Percentiles rank a stretch among this genome's conserved stretches.
Conservation (phyloP, 2,797 vertebrate species). For the Columba guinea region DNA sequence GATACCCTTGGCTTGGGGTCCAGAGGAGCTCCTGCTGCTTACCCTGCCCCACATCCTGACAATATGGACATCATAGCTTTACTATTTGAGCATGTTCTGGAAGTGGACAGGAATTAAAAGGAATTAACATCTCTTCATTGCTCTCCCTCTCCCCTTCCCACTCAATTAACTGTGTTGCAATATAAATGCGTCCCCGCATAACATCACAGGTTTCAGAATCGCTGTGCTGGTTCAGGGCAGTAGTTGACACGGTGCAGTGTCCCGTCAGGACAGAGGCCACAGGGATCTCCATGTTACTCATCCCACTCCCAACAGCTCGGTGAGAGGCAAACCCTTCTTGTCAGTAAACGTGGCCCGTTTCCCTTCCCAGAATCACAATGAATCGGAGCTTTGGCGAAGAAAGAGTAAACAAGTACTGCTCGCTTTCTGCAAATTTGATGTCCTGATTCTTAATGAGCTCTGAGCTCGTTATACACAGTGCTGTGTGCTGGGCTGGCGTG, state of each 20-base stretch:
- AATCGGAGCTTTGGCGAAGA: background rate
- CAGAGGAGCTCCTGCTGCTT: background rate
- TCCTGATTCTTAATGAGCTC: background rate
- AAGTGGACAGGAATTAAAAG: background rate
- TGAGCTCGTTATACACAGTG: background rate
- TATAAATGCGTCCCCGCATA: background rate
- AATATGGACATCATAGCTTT: background rate
- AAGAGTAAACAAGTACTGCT: background rate
- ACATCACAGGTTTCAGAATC: background rate
- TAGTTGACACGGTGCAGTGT: rapidly evolving
- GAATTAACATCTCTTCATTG: background rate
- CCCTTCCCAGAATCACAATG: background rate
- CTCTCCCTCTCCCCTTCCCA: background rate
- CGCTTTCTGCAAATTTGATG: background rate
- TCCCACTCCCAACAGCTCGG: background rate
- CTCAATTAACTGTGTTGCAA: background rate
- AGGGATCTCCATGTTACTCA: background rate
- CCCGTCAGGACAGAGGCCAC: background rate
- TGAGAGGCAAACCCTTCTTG: background rate
- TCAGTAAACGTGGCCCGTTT: background rate
- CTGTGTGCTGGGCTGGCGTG: background rate
- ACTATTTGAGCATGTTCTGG: too few species aligned
- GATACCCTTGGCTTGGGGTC: background rate
- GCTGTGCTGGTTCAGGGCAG: background rate
- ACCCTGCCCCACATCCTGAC: background rate